Conservation (phyloP, 2,113 vertebrate genomes). For the Hippocampus comes region DNA sequence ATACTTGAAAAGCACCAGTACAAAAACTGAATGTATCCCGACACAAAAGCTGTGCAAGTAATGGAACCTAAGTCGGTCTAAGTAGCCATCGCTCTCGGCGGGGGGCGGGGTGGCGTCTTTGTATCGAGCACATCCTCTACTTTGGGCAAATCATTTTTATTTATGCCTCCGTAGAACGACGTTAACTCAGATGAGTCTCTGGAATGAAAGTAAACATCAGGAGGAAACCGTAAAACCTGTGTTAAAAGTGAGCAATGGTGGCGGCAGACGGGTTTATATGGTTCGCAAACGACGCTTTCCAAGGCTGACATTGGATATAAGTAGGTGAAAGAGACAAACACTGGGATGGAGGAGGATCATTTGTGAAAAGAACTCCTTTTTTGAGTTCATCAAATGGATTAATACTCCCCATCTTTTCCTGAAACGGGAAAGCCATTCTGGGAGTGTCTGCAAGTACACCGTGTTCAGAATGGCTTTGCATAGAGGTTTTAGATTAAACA, state of each 20-base stretch:
- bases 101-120: neutral
- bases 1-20: neutral
- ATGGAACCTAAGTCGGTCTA: neutral
- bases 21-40: neutral
- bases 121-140: neutral
- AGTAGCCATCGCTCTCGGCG: neutral
- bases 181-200: slow-evolving; percentile 31
- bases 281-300: slow-evolving; percentile 32
- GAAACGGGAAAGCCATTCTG: neutral
- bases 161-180: slow-evolving; percentile 3
- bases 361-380: slow-evolving; percentile 19
- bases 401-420: neutral
- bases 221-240: slow-evolving; percentile 21
- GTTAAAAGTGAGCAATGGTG: slow-evolving; percentile 46
- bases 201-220: slow-evolving; percentile 39
- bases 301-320: slow-evolving; percentile 18
- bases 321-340: slow-evolving; percentile 7
- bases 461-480: too few species aligned
- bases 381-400: slow-evolving; percentile 10
- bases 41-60: neutral
- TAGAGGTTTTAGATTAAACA: too few species aligned
- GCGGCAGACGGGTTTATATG: slow-evolving; percentile 40
- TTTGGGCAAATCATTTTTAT: slow-evolving; percentile 4
- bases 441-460: neutral
- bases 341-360: slow-evolving; percentile 15